Evolutionary conservation across 2,797 vertebrate species (phyloP).

Genomic region (Labeo calbasu): DNA sequence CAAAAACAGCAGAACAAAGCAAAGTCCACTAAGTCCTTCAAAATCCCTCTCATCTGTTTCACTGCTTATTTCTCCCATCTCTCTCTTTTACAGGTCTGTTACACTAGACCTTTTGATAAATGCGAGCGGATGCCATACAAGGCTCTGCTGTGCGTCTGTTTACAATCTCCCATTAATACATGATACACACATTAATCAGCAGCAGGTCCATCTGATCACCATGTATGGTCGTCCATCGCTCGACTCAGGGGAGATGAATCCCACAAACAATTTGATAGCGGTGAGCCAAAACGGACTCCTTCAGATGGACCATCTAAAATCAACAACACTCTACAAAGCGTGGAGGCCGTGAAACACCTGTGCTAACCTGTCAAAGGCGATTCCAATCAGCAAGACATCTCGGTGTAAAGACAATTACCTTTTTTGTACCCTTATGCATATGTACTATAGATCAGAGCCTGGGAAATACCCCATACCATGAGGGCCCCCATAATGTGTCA

Average conservation of each 20-base stretch:
- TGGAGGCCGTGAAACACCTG: constrained; percentile 17
- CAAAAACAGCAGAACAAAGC: neutral
- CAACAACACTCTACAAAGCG: neutral
- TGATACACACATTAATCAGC: constrained; percentile 79
- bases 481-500: neutral
- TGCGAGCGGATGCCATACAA: constrained; percentile 76
- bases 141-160: constrained; percentile 72
- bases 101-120: constrained; percentile 62
- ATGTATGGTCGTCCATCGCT: constrained; percentile 77
- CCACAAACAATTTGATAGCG: constrained; percentile 72
- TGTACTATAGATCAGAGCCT: neutral
- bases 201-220: constrained; percentile 72
- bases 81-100: constrained; percentile 29
- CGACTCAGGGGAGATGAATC: constrained; percentile 54
- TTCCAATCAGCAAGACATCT: neutral
- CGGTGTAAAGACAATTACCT: neutral
- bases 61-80: constrained; percentile 23
- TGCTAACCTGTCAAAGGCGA: neutral
- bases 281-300: constrained; percentile 46
- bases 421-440: neutral
- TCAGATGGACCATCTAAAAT: constrained; percentile 5
- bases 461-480: neutral
- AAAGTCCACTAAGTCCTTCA: neutral
- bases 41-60: neutral
- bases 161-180: constrained; percentile 77